Evolutionary conservation across 2,797 vertebrate genomes (phyloP).

Genomic region (Cossypha dichroa): DNA sequence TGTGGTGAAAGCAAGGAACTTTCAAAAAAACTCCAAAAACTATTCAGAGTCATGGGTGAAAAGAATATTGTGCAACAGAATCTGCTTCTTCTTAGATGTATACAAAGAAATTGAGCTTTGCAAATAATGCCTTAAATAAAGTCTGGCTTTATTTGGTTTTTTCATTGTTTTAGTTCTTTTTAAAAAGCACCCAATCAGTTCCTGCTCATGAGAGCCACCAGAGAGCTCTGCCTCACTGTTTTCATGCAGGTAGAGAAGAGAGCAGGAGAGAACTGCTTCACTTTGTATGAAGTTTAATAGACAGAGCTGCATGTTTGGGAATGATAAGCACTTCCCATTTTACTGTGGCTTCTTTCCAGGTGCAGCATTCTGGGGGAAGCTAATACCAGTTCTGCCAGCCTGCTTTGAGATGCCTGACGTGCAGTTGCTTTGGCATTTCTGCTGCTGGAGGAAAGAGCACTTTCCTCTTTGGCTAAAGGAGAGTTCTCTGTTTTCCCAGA

Average conservation of each 20-base stretch:
- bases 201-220: constrained; percentile 22
- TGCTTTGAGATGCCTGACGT: background rate
- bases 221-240: constrained; percentile 42
- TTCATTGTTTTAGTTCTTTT: background rate
- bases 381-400: background rate
- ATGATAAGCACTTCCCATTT: background rate
- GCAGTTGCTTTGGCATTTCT: background rate
- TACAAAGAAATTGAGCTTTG: background rate
- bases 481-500: background rate
- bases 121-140: background rate
- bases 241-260: background rate
- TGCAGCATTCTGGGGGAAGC: background rate
- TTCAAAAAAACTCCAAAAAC: background rate
- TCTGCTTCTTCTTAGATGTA: background rate
- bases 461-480: background rate
- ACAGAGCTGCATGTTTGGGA: background rate
- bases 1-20: background rate
- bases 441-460: background rate
- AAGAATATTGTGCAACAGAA: background rate
- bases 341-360: background rate
- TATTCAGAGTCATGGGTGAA: background rate
- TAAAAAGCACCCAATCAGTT: background rate
- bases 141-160: background rate
- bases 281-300: background rate
- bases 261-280: background rate